Evolutionary conservation across 2,113 vertebrate genomes (phyloP).

Genomic region (Chionis minor): DNA sequence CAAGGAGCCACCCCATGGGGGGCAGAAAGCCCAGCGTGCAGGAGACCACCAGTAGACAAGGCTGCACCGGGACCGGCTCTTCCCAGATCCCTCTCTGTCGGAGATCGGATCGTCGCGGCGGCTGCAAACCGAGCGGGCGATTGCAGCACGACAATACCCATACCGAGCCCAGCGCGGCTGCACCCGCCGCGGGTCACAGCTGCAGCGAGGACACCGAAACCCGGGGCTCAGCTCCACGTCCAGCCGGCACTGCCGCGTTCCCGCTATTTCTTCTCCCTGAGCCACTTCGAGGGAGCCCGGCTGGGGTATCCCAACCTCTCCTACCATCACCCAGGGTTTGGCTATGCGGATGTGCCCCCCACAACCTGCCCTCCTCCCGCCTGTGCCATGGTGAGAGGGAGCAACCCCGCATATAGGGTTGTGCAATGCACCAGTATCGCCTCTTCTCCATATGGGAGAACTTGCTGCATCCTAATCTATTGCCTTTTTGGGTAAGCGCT

Average conservation of each 20-base stretch:
- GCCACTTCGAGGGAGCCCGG: not conserved
- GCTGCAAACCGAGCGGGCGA: not conserved
- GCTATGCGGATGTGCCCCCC: not conserved
- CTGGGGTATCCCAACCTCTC: not conserved
- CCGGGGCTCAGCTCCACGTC: not conserved
- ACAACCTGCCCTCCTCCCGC: not conserved
- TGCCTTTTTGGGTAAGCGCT: conserved; percentile 55
- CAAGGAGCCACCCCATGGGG: not conserved
- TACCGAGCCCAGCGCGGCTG: not conserved
- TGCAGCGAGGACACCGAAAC: not conserved
- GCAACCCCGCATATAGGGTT: not conserved
- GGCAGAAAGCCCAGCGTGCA: not conserved
- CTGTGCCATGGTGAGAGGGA: not conserved
- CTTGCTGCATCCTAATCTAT: conserved; percentile 48
- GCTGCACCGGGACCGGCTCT: not conserved
- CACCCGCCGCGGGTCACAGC: not conserved
- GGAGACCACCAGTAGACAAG: not conserved
- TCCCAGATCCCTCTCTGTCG: not conserved
- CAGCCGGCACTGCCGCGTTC: not conserved
- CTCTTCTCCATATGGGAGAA: conserved; percentile 36
- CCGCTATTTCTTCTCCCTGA: not conserved
- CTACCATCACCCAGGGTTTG: fast-evolving
- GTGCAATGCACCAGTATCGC: conserved; percentile 73
- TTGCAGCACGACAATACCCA: not conserved
- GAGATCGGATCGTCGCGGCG: fast-evolving